Evolutionary conservation across 2,888 invertebrate genomes (phyloP), one percentile per base, ranked within the genome.

Genomic region (Mythimna impura): DNA sequence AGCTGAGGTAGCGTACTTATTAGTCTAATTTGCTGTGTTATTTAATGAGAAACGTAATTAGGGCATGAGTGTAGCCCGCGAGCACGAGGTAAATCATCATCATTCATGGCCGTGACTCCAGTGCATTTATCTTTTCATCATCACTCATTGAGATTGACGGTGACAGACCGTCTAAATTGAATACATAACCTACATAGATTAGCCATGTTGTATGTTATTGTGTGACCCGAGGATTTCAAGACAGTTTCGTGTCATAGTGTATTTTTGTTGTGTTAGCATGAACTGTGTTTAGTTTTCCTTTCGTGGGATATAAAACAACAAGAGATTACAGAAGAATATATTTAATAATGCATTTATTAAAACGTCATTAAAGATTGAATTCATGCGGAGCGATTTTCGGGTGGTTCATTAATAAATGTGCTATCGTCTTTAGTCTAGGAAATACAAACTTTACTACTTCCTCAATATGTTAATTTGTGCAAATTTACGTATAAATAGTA

Each of bases 121-220:
- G 8, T 72, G 74, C 75, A 74, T 73, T 73, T 73, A 79, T 78
- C 71, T 78, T 74, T 66, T 71, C 64, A 58, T 73, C 75, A 77
- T 80, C 76, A 52, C 64, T 86, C 71, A 80, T 67, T 61, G 69
- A 71, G 74, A 71, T 58, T 73, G 78, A 76, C 79, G 73, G 62
- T 67, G 74, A 71, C 75, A 73, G 66, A 25, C 70, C 61, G 43
- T 60, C 73, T 55, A n/a, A 63, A 70, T 71, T 65, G 77, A 78
- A 71, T 60, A 62, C 75, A 72, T 66, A 67, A 65, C 69, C 73
- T 71, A 71, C 57, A 74, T 73, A 80, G 74, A 79, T 74, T 69
- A 79, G 47, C 61, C 50, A 67, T 55, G 57, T 62, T 70, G 40
- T 58, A n/a, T 71, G 58, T 60, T 61, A 77, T 70, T 72, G 66